These are phyloP conservation scores for Centropyge bicolor DNA, from an alignment of 2,797 vertebrate species.

Conservation along the genomic window DNA sequence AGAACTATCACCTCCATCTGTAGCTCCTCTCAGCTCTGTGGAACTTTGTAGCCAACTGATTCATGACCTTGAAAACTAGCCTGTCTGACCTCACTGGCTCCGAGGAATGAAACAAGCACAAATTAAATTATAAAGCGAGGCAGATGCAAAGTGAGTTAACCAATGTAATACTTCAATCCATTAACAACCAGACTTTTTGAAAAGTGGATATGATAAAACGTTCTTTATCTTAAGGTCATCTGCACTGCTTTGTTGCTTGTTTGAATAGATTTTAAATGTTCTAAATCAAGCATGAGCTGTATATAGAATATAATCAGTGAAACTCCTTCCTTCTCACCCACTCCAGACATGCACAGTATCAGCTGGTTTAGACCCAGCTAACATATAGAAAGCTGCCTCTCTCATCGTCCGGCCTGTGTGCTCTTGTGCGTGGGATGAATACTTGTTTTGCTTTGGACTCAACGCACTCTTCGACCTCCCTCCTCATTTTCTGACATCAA, in stretches of 20 bases:
- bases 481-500: conserved; percentile 46
- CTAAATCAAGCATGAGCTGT: no score
- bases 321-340: not conserved
- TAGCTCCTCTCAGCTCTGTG: not conserved
- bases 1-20: not conserved
- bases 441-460: conserved; percentile 16
- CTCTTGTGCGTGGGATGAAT: not conserved
- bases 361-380: not conserved
- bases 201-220: not conserved
- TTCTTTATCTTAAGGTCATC: not conserved
- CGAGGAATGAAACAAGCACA: not conserved
- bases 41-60: not conserved
- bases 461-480: conserved; percentile 3
- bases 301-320: no score
- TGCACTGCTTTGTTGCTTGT: not conserved
- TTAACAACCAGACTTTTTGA: not conserved
- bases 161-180: not conserved
- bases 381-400: not conserved
- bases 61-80: not conserved
- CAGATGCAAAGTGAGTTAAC: not conserved
- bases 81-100: not conserved
- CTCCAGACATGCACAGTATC: not conserved
- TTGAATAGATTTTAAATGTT: not conserved
- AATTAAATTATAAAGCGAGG: not conserved
- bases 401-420: not conserved